phyloP scores from a whole-genome alignment of 2,888 invertebrate genomes.

The Lampropteryx suffumata region DNA sequence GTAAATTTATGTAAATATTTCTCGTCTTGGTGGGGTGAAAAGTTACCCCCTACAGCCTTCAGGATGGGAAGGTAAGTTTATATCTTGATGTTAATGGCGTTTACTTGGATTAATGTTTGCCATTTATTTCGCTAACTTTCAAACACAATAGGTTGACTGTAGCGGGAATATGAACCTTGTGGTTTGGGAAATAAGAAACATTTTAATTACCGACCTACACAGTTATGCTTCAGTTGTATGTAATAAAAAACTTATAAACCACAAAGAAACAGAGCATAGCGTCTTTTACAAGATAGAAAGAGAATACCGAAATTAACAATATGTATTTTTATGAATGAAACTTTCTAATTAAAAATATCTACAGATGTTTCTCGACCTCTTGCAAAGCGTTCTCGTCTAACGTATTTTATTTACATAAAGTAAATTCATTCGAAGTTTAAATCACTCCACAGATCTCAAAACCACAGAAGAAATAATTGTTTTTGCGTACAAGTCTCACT shows the following conservation, averaged over 20 bases:
- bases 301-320: no score
- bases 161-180: conserved; percentile 7
- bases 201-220: conserved; percentile 3
- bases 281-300: no score
- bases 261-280: no score
- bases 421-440: conserved; percentile 34
- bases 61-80: conserved; percentile 34
- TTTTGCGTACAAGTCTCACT: not conserved
- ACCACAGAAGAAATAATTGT: not conserved
- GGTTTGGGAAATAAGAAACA: not conserved
- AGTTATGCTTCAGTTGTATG: no score
- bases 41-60: conserved; percentile 50
- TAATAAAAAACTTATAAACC: no score
- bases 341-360: conserved; percentile 2
- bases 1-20: conserved; percentile 82
- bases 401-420: conserved; percentile 30
- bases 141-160: conserved; percentile 8
- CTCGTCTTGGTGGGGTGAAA: conserved; percentile 74
- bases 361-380: conserved; percentile 21
- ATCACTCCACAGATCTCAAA: conserved; percentile 25
- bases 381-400: conserved; percentile 2
- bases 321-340: not conserved
- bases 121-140: conserved; percentile 45
- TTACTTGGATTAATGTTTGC: conserved; percentile 45
- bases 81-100: conserved; percentile 39